Evolutionary conservation across 1,140 invertebrate species (phyloP), one percentile per base, ranked within the genome.

Genomic region (Caerostris extrusa): DNA sequence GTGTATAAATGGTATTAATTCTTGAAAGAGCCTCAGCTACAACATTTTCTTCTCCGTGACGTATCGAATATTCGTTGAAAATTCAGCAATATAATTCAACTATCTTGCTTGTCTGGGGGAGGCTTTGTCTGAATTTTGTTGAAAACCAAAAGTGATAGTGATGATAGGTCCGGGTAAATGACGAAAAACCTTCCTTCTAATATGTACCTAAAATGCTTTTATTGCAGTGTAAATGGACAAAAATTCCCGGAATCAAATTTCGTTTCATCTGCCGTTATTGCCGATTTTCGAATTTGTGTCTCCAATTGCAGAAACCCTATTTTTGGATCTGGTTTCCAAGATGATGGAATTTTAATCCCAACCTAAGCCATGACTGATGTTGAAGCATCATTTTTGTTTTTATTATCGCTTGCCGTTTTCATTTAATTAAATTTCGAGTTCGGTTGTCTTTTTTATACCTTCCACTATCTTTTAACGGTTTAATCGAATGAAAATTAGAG

Each of bases 21-120:
- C 34, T 34, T 34, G 94, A 94, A 5, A 95, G 19, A 7, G 94
- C 19, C 50, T 95, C 94, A 58, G 94, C 94, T 17, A 92, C 81
- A 10, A 58, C 69, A 88, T 96, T 96, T 0, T 95, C 91, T 2
- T 94, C 85, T 12, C 96, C 1, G 94, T 19, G 14, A 96, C 94
- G 94, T 96, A 95, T 19, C 93, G 71, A 57, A 96, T 96, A 53
- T 96, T 94, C 0, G 95, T 96, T 0, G 95, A 95, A 93, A 96
- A 96, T 94, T 96, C 96, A 0, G 95, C 93, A 5, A 96, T 96
- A 55, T 94, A 96, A 91, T 96, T 95, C 0, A 96, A 90, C 7
- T 96, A 95, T n/a, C 94, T 67, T 7, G 6, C 5, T 60, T 82
- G 71, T 17, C 12, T 3, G 3, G 19, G 71, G 60, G 19, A 91